Evolutionary conservation across 2,113 vertebrate genomes (phyloP).

Genomic region (Toxotes chatareus): DNA sequence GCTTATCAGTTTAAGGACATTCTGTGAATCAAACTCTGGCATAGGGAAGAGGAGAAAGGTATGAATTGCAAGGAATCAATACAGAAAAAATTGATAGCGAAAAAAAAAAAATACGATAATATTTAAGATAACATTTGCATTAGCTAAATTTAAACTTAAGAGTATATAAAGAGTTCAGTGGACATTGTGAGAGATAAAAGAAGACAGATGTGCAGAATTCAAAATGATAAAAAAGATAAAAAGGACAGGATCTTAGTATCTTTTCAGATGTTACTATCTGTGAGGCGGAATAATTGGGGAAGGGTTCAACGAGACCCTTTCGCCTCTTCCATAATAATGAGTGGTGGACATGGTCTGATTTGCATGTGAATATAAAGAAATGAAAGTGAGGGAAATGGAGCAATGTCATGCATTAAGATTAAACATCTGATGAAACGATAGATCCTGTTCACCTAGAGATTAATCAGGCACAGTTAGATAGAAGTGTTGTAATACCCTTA

Average conservation of each 20-base stretch:
- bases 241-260: conserved; percentile 7
- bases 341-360: conserved; percentile 52
- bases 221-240: conserved; percentile 47
- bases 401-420: conserved; percentile 44
- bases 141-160: background rate
- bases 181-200: conserved; percentile 1
- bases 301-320: conserved; percentile 33
- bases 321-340: conserved; percentile 39
- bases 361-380: conserved; percentile 68
- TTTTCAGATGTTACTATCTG: conserved; percentile 39
- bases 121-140: conserved; percentile 9
- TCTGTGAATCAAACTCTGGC: background rate
- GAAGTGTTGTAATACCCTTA: background rate
- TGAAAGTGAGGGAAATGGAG: conserved; percentile 58
- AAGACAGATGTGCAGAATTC: conserved; percentile 21
- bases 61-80: background rate
- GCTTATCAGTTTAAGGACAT: background rate
- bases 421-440: conserved; percentile 56
- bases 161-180: background rate
- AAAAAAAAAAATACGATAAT: background rate
- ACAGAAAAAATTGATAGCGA: background rate
- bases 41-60: background rate
- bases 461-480: conserved; percentile 18
- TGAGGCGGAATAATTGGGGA: conserved; percentile 10
- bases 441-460: conserved; percentile 21